Base-by-base conservation (phyloP, 1,140 invertebrate species). In the Lordiphosa mommai region DNA sequence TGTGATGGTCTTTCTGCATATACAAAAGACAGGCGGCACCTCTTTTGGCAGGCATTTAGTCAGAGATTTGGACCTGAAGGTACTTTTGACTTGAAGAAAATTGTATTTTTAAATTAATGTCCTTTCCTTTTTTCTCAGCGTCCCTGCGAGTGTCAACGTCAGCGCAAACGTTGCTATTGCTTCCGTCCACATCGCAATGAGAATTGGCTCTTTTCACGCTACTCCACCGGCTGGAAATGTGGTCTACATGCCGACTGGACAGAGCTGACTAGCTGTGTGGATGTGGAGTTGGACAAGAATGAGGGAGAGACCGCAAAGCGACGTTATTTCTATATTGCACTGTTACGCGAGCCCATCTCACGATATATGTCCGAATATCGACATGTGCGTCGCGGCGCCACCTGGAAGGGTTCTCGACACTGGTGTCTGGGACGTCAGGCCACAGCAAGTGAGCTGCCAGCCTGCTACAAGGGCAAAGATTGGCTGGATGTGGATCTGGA, bases 161-260 rank as follows among this genome's bases (percentile, higher is more conserved):
- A 94, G 65, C 92, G 93, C 50, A 98, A 97, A 90, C 92, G 96
- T 58, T 98, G 97, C 90, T 96, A 96, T 89, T 98, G 97, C 91
- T 96, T 96, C 90, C 92, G 96, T 79, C 96, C 96, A 52, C 94
- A 95, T 91, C 93, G 94, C 82, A 94, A 95, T 89, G 94, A 97
- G 91, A 94, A 95, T 90, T 99, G 98, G 98, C 91, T 99, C 40
- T 99, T 99, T 90, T 99, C 97, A 87, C 93, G 98, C 74, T 99
- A 99, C 90, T 99, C 98, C 4, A 99, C 97, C 10, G 98, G 98
- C 41, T 99, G 98, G 98, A 96, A 96, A 90, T 99, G 98, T 91
- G 98, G 98, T 44, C 90, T 99, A 10, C 98, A 99, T 90, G 97
- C 98, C 6, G 96, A 99, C 90, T 99, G 97, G 95, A 99, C 98